Conservation (phyloP, 2,797 vertebrate species). For the Ataeniobius toweri region DNA sequence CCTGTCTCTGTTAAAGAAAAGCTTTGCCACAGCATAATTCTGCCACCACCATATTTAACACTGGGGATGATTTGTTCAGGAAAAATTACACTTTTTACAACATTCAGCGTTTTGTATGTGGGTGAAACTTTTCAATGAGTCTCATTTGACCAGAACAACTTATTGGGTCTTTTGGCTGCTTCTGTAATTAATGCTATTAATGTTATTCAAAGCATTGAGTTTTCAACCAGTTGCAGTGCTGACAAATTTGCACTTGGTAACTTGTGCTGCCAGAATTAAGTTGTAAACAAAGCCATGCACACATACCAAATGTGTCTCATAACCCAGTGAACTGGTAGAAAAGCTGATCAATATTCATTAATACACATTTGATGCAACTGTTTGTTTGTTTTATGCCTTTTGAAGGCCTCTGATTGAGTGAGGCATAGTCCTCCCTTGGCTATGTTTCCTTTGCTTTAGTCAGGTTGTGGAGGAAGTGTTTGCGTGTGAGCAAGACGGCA, state of each 20-base stretch:
- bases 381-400: not conserved
- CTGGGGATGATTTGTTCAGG: too few relatives aligned
- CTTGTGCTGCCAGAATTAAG: slow-evolving; percentile 11
- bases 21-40: too few relatives aligned
- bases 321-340: not conserved
- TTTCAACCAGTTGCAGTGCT: not conserved
- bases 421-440: not conserved
- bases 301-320: not conserved
- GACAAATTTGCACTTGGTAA: slow-evolving; percentile 1
- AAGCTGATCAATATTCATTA: not conserved
- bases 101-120: too few relatives aligned
- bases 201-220: too few relatives aligned
- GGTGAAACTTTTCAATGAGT: too few relatives aligned
- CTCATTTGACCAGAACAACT: too few relatives aligned
- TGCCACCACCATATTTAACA: too few relatives aligned
- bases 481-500: not conserved
- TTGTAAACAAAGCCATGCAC: not conserved
- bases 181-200: too few relatives aligned
- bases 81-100: too few relatives aligned
- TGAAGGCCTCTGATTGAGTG: not conserved
- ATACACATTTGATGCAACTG: not conserved
- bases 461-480: not conserved
- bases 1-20: too few relatives aligned
- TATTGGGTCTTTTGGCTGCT: not conserved
- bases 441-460: not conserved